phyloP scores from a whole-genome alignment of 2,797 vertebrate species.

The Lacerta agilis region DNA sequence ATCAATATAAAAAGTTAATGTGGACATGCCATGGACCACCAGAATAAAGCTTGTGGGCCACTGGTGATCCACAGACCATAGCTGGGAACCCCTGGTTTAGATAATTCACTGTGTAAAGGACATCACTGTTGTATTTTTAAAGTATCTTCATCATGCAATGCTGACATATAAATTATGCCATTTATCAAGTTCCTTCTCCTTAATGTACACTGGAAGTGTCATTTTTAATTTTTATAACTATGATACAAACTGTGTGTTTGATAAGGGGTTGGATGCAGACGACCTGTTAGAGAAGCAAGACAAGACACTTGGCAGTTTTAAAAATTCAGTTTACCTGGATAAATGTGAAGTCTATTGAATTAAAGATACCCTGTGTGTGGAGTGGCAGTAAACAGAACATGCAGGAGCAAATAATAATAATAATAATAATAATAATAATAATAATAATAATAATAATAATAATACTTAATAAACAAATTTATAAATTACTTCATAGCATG shows the following conservation, averaged over 20 bases:
- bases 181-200: conserved; percentile 11
- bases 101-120: conserved; percentile 9
- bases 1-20: no score
- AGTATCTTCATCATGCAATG: conserved; percentile 13
- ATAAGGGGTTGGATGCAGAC: neutral
- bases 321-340: conserved; percentile 33
- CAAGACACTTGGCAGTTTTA: conserved; percentile 28
- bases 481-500: no score
- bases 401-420: neutral
- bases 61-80: no score
- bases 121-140: conserved; percentile 36
- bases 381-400: neutral
- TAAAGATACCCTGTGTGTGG: neutral
- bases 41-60: no score
- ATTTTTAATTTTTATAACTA: conserved; percentile 38
- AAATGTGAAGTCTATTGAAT: neutral
- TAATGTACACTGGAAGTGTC: conserved; percentile 4
- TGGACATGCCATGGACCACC: no score
- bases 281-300: conserved; percentile 21
- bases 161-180: conserved; percentile 23
- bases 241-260: conserved; percentile 47
- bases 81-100: neutral
- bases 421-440: no score
- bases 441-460: no score
- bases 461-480: neutral